These are phyloP conservation scores for Monochamus saltuarius DNA, from an alignment of 1,140 invertebrate genomes.

Conservation along the genomic window DNA sequence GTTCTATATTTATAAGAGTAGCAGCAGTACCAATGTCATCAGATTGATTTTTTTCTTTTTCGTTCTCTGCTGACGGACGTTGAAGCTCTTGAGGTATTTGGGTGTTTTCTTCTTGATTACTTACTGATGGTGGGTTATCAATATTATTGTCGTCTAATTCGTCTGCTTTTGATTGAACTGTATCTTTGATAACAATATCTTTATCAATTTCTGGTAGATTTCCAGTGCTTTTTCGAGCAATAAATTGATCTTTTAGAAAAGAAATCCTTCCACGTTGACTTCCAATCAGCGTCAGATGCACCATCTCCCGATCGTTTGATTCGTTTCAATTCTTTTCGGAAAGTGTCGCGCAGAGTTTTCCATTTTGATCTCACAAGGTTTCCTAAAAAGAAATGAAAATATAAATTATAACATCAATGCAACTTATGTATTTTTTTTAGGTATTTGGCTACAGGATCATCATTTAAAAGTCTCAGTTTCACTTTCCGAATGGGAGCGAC, in stretches of 20 bases:
- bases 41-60: no score
- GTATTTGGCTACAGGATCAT: slow-evolving; percentile 10
- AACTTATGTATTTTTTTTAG: neutral
- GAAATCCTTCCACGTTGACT: slow-evolving; percentile 7
- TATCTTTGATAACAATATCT: no score
- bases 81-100: no score
- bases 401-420: neutral
- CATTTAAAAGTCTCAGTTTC: slow-evolving; percentile 10
- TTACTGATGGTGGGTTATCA: no score
- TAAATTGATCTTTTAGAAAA: slow-evolving; percentile 13
- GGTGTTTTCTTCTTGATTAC: no score
- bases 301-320: neutral
- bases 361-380: slow-evolving; percentile 6
- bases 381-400: slow-evolving; percentile 6
- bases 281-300: neutral
- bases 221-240: neutral
- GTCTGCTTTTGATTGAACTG: no score
- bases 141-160: no score
- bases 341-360: slow-evolving; percentile 4
- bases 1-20: no score
- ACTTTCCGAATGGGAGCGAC: slow-evolving; percentile 7
- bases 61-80: no score
- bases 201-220: slow-evolving; percentile 2
- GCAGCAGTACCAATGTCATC: no score
- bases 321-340: slow-evolving; percentile 10